These are phyloP conservation scores for Cactoblastis cactorum DNA, from an alignment of 2,888 invertebrate species.

Conservation along the genomic window DNA sequence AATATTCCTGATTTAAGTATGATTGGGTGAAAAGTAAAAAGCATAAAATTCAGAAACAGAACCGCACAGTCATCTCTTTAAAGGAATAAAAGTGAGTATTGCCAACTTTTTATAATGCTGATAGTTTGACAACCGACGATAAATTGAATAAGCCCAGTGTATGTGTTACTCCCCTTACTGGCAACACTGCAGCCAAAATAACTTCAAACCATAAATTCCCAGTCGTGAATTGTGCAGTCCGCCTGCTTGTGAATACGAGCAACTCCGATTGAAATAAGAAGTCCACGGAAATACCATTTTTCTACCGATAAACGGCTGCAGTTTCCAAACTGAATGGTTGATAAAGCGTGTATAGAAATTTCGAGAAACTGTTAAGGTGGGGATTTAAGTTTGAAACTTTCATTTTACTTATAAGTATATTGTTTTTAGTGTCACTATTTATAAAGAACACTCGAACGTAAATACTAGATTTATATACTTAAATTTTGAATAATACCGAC, in stretches of 20 bases:
- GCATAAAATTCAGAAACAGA: too few species aligned
- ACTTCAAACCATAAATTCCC: conserved; percentile 46
- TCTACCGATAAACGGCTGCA: conserved; percentile 32
- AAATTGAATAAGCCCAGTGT: neutral
- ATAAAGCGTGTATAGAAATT: neutral
- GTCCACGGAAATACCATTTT: conserved; percentile 39
- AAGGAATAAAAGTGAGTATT: neutral
- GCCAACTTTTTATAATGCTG: neutral
- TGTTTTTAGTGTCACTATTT: too few species aligned
- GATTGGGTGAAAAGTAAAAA: too few species aligned
- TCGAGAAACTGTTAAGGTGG: neutral
- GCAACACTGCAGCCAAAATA: conserved; percentile 35
- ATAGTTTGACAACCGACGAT: neutral
- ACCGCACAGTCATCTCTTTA: neutral
- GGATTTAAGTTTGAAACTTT: too few species aligned
- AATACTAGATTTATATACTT: too few species aligned
- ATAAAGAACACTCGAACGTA: too few species aligned
- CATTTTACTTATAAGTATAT: too few species aligned
- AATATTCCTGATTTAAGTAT: too few species aligned
- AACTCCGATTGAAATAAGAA: conserved; percentile 54
- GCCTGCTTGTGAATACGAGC: conserved; percentile 39
- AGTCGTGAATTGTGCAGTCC: conserved; percentile 36
- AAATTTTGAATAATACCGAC: too few species aligned
- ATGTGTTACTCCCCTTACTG: conserved; percentile 5
- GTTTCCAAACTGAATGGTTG: neutral